A percentile compares a stretch with the other conserved stretches of the same genome.
Conservation (phyloP, 1,140 invertebrate genomes). For the Temnothorax nylanderi region DNA sequence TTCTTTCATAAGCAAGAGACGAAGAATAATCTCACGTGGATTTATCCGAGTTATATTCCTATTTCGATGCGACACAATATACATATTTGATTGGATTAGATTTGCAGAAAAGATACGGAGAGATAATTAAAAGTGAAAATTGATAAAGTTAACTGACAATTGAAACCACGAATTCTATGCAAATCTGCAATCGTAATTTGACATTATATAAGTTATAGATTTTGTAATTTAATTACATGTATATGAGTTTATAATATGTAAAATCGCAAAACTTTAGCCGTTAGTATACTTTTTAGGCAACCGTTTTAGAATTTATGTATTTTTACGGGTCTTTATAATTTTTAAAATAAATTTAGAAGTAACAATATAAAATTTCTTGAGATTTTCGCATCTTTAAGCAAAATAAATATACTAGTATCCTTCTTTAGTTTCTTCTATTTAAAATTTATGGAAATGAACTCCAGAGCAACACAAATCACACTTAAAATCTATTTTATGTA, state of each 20-base stretch:
- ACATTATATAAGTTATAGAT: background rate
- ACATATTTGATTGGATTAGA: background rate
- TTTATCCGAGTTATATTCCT: background rate
- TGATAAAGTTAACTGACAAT: background rate
- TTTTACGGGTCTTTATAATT: background rate
- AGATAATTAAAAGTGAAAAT: background rate
- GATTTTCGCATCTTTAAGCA: background rate
- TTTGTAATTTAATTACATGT: background rate
- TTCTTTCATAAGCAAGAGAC: background rate
- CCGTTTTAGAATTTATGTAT: background rate
- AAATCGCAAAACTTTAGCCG: background rate
- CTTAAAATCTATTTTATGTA: conserved; percentile 22
- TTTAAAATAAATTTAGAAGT: background rate
- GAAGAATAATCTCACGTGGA: background rate
- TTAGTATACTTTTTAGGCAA: background rate
- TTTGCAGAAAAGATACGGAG: background rate
- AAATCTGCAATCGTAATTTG: background rate
- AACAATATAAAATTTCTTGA: background rate
- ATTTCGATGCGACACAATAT: background rate
- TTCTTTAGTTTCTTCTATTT: background rate
- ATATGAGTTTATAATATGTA: background rate
- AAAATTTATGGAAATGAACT: conserved; percentile 28
- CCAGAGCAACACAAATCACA: conserved; percentile 2
- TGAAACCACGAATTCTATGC: background rate
- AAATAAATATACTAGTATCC: background rate